These are phyloP conservation scores for Herpailurus yagouaroundi DNA, from an alignment of 2,113 vertebrate genomes.

Conservation along the genomic window DNA sequence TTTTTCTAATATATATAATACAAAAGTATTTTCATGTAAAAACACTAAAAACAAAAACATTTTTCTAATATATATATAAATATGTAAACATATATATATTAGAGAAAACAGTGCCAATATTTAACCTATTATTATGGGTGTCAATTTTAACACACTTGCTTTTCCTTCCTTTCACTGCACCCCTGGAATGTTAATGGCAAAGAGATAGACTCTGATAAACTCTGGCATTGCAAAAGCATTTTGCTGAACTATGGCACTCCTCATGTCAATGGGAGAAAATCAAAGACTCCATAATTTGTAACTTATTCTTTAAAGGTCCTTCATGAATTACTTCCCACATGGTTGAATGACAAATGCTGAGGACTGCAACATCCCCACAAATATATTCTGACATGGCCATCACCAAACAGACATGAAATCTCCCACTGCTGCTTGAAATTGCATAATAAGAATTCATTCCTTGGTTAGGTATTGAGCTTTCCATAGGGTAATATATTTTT, in stretches of 20 bases:
- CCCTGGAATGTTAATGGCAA: not conserved
- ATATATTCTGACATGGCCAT: not conserved
- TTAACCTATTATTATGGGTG: not conserved
- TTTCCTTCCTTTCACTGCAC: not conserved
- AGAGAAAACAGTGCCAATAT: conserved; percentile 16
- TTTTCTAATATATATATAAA: not conserved
- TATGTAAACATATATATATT: not conserved
- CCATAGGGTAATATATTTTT: not conserved
- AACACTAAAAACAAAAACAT: not conserved
- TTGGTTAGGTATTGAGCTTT: not conserved
- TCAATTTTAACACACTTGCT: not conserved
- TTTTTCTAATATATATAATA: not conserved
- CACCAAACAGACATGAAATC: not conserved
- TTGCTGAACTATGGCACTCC: not conserved
- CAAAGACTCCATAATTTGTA: not conserved
- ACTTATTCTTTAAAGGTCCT: not conserved
- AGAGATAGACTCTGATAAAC: not conserved
- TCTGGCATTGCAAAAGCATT: not conserved
- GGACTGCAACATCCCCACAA: not conserved
- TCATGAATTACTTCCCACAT: not conserved
- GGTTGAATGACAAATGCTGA: not conserved
- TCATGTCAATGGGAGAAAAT: not conserved
- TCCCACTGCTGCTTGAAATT: not conserved
- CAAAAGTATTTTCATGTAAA: not conserved
- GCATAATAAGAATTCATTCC: not conserved